These are phyloP conservation scores for Huso huso DNA, from an alignment of 2,797 vertebrate species.

Conservation along the genomic window DNA sequence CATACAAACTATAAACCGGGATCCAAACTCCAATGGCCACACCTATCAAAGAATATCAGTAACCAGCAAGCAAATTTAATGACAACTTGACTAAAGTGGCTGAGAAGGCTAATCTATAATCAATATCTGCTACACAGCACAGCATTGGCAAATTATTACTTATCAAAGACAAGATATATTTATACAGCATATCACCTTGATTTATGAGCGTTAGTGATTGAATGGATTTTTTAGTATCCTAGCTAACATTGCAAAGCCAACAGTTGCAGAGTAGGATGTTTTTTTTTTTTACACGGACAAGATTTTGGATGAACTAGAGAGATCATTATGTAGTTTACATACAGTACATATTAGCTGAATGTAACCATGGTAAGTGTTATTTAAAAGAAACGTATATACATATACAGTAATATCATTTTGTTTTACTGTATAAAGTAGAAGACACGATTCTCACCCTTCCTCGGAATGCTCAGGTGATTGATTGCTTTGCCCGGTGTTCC, in stretches of 20 bases:
- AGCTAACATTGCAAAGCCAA: no score
- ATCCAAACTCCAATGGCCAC: background rate
- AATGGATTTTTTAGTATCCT: no score
- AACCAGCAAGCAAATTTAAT: background rate
- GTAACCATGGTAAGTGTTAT: no score
- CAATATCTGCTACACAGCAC: background rate
- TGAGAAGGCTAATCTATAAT: background rate
- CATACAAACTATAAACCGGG: background rate
- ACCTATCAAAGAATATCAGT: background rate
- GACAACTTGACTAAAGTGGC: background rate
- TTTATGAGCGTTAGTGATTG: no score
- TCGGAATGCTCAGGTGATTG: slow-evolving; percentile 81
- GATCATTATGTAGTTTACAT: no score
- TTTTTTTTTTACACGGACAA: no score
- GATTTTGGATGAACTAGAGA: no score
- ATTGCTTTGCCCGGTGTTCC: slow-evolving; percentile 78
- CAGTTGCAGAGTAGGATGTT: no score
- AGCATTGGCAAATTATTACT: background rate
- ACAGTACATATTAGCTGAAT: no score
- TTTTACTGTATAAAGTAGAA: no score
- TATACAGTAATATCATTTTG: no score
- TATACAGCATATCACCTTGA: background rate
- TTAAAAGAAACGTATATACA: no score
- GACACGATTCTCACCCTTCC: slow-evolving; percentile 71
- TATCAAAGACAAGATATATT: background rate